Percentiles rank a stretch among this genome's conserved stretches.
phyloP scores from a whole-genome alignment of 2,888 invertebrate species.

The Odontocolon sp. region DNA sequence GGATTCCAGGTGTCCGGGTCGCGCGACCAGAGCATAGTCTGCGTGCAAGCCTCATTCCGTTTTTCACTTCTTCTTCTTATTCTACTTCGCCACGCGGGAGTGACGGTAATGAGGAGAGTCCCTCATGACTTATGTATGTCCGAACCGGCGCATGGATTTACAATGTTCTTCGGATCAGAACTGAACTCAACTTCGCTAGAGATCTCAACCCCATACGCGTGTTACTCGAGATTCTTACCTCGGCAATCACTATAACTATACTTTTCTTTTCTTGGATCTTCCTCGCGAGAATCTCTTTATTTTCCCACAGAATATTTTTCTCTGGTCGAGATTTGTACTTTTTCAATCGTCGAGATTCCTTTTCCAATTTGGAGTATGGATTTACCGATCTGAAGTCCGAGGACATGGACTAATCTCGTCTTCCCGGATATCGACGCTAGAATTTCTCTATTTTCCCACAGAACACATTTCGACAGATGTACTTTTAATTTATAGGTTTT shows the following conservation, averaged over 20 bases:
- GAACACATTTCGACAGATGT: neutral
- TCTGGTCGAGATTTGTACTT: conserved; percentile 13
- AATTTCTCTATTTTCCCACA: conserved; percentile 41
- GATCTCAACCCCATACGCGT: conserved; percentile 36
- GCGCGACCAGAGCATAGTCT: conserved; percentile 38
- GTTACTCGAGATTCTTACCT: conserved; percentile 32
- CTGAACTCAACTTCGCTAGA: conserved; percentile 13
- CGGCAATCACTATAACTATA: conserved; percentile 27
- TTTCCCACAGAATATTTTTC: conserved; percentile 41
- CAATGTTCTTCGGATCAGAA: conserved; percentile 55
- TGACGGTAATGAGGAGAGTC: conserved; percentile 61
- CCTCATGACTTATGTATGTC: conserved; percentile 62
- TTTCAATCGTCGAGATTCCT: conserved; percentile 17
- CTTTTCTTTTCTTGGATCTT: conserved; percentile 38
- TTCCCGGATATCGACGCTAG: neutral
- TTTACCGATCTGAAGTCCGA: too few species aligned
- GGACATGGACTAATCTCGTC: neutral
- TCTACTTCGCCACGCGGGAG: conserved; percentile 58
- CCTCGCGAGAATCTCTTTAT: conserved; percentile 42
- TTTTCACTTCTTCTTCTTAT: conserved; percentile 7
- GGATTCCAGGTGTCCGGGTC: conserved; percentile 59
- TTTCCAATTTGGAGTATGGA: conserved; percentile 17
- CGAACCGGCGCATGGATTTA: conserved; percentile 55
- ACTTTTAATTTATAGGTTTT: neutral
- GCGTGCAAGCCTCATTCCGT: conserved; percentile 22